Percentiles rank a stretch among this genome's conserved stretches.
phyloP scores from a whole-genome alignment of 2,888 invertebrate species.

The Mantis religiosa region DNA sequence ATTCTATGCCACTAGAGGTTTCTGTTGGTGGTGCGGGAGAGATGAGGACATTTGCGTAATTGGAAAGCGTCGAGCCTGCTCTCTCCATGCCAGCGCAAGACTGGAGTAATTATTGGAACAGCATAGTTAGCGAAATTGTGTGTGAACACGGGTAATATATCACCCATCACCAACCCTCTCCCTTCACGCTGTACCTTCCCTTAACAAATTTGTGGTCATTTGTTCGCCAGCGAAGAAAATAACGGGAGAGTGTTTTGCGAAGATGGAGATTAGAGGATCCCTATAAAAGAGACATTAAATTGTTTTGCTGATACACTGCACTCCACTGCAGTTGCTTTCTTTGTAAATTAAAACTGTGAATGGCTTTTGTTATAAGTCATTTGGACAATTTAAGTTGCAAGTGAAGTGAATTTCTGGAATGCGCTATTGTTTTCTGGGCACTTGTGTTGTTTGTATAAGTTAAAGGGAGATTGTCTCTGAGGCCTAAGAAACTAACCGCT shows the following conservation, averaged over 20 bases:
- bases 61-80: conserved; percentile 43
- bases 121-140: conserved; percentile 11
- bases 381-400: too few species aligned
- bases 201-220: conserved; percentile 20
- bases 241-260: background rate
- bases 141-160: conserved; percentile 6
- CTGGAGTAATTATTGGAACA: conserved; percentile 15
- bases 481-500: too few species aligned
- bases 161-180: background rate
- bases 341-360: background rate
- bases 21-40: background rate
- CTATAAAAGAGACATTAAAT: background rate
- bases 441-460: too few species aligned
- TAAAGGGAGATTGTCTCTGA: too few species aligned
- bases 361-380: too few species aligned
- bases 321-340: background rate
- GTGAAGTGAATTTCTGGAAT: too few species aligned
- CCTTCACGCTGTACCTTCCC: background rate
- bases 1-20: background rate
- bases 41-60: conserved; percentile 48
- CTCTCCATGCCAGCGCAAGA: background rate
- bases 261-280: background rate
- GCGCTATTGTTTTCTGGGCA: too few species aligned
- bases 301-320: background rate
- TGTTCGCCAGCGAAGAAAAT: background rate